Percentiles rank a stretch among this genome's conserved stretches.
phyloP scores from a whole-genome alignment of 2,797 vertebrate genomes.

The Diplodus sargus region DNA sequence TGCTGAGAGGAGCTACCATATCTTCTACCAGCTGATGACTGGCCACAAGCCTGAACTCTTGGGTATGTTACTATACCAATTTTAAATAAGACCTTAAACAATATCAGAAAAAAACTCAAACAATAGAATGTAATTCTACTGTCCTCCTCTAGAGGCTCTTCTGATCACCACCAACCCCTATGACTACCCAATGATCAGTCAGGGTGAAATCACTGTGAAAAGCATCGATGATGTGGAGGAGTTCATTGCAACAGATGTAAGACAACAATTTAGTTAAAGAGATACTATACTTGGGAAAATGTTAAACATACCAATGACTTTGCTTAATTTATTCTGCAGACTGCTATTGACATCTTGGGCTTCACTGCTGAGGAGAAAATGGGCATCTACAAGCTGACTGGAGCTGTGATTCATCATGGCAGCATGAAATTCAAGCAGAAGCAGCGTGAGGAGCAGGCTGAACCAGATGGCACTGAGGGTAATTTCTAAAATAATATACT shows the following conservation, averaged over 20 bases:
- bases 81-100: too few relatives aligned
- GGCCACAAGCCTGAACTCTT: too few relatives aligned
- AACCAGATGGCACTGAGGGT: constrained; percentile 90
- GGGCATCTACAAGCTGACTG: constrained; percentile 88
- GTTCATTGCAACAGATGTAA: constrained; percentile 91
- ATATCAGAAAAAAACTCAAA: too few relatives aligned
- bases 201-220: constrained; percentile 85
- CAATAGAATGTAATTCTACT: not conserved
- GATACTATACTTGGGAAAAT: too few relatives aligned
- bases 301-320: not conserved
- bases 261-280: constrained; percentile 22
- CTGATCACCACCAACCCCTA: constrained; percentile 92
- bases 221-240: constrained; percentile 92
- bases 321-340: constrained; percentile 74
- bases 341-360: constrained; percentile 87
- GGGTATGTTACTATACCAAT: too few relatives aligned
- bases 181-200: constrained; percentile 89
- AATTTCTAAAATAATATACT: constrained; percentile 52
- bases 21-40: too few relatives aligned
- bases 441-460: constrained; percentile 89
- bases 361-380: constrained; percentile 85
- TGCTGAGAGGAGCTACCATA: too few relatives aligned
- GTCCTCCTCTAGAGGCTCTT: constrained; percentile 85
- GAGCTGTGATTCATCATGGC: constrained; percentile 88
- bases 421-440: constrained; percentile 91